Evolutionary conservation across 2,797 vertebrate species (phyloP), one percentile per base, ranked within the genome.

Genomic region (Hypotaenidia philippensis): DNA sequence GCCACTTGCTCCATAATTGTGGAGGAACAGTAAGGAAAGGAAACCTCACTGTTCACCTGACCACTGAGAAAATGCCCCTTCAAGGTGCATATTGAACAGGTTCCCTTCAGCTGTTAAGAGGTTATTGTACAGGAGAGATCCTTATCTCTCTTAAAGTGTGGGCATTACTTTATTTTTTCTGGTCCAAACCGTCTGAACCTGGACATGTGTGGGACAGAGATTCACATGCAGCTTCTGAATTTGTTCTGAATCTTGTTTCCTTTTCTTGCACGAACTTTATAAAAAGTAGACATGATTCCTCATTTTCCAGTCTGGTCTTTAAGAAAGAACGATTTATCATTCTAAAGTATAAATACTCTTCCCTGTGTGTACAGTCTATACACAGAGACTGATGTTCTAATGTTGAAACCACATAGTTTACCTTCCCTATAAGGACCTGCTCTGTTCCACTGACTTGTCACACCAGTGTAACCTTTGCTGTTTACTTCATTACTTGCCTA

Each of bases 241-340:
- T 69, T 63, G 10, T 41, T 31, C 32, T 59, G 31, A 55, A 79
- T 59, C 22, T 71, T 70, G 23, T 8, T 26, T 76, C 47, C 16
- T 91, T 89, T 84, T 61, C 31, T 85, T 85, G 14, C 5, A 56
- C 40, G 13, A 86, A 7, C 3, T 71, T 4, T 81, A 12, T 38
- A 53, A 49, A 83, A 94, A 75, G 13, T 13, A 57, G 18, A 1
- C 31, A 65, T 44, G 49, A 64, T 75, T 20, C 12, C 15, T 89
- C 52, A 38, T 57, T 83, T 90, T 86, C 74, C 60, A 90, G 32
- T 50, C 59, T 71, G 45, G 27, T 53, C 47, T 69, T 85, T 74
- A 88, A 93, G 88, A 93, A 94, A 91, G 91, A 79, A 81, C 38
- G n/a, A 80, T 95, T 94, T 95, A 85, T 76, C 59, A 74, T 57